Evolutionary conservation across 2,888 invertebrate genomes (phyloP).

Genomic region (Chymomyza fuscimana): DNA sequence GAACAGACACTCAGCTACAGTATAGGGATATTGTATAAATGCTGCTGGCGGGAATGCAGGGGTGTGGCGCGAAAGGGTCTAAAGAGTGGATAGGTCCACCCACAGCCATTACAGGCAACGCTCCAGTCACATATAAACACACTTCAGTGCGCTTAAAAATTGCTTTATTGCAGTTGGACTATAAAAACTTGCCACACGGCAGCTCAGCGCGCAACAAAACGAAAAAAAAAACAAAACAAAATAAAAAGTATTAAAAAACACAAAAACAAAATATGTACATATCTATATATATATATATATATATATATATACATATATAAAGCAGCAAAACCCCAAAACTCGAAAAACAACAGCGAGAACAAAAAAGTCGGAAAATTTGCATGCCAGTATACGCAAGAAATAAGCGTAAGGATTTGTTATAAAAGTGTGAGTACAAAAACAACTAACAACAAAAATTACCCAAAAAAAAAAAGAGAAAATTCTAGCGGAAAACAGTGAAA

Average conservation of each 20-base stretch:
- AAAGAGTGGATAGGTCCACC: neutral
- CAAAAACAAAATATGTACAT: conserved; percentile 10
- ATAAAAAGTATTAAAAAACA: conserved; percentile 44
- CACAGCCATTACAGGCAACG: conserved; percentile 5
- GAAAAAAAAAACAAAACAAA: conserved; percentile 16
- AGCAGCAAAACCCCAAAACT: neutral
- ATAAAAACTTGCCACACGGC: conserved; percentile 53
- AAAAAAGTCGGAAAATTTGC: conserved; percentile 68
- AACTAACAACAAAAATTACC: conserved; percentile 12
- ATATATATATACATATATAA: no score
- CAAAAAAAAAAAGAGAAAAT: conserved; percentile 48
- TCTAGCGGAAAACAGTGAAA: conserved; percentile 42
- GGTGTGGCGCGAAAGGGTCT: neutral
- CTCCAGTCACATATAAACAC: conserved; percentile 71
- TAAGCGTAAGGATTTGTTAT: conserved; percentile 60
- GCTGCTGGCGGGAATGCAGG: neutral
- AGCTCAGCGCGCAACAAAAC: conserved; percentile 53
- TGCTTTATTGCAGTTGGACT: conserved; percentile 74
- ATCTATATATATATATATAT: neutral
- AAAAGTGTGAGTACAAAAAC: conserved; percentile 23
- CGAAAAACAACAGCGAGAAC: conserved; percentile 14
- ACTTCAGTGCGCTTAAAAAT: conserved; percentile 74
- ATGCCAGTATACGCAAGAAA: conserved; percentile 62
- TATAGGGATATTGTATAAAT: conserved; percentile 32
- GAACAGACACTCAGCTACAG: neutral